Evolutionary conservation across 2,888 invertebrate genomes (phyloP).

Genomic region (Limnephilus rhombicus): DNA sequence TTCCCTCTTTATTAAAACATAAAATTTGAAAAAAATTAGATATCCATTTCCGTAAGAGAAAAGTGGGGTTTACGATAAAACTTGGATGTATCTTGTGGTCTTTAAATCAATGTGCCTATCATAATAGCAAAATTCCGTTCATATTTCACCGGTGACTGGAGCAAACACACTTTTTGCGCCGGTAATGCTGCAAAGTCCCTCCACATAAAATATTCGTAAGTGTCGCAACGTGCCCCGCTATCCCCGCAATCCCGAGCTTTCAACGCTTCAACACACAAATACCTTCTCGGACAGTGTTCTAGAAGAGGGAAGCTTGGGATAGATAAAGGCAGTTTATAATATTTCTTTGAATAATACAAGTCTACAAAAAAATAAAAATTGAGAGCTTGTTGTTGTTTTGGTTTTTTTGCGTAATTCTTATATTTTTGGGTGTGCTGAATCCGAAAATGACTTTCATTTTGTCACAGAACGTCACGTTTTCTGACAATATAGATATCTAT

Average conservation of each 20-base stretch:
- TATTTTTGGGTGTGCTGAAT: no score
- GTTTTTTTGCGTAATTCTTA: no score
- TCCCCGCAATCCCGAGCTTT: neutral
- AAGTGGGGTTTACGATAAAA: neutral
- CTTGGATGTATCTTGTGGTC: neutral
- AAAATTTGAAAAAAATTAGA: neutral
- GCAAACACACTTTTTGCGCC: conserved; percentile 25
- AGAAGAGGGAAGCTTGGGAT: conserved; percentile 3
- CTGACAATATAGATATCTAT: no score
- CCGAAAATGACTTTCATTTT: no score
- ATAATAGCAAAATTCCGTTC: conserved; percentile 40
- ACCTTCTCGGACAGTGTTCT: conserved; percentile 19
- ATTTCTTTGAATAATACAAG: neutral
- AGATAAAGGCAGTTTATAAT: neutral
- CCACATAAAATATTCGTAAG: conserved; percentile 52
- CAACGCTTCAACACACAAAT: conserved; percentile 20
- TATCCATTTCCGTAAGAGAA: neutral
- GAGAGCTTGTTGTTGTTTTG: no score
- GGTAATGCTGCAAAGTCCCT: conserved; percentile 13
- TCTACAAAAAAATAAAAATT: no score
- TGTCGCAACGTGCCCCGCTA: conserved; percentile 45
- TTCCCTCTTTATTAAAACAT: neutral
- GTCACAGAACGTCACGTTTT: no score
- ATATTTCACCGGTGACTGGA: conserved; percentile 37
- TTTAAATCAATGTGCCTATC: conserved; percentile 37